phyloP scores from a whole-genome alignment of 92 coral and sea anemone genomes.

The Bergia sp. region DNA sequence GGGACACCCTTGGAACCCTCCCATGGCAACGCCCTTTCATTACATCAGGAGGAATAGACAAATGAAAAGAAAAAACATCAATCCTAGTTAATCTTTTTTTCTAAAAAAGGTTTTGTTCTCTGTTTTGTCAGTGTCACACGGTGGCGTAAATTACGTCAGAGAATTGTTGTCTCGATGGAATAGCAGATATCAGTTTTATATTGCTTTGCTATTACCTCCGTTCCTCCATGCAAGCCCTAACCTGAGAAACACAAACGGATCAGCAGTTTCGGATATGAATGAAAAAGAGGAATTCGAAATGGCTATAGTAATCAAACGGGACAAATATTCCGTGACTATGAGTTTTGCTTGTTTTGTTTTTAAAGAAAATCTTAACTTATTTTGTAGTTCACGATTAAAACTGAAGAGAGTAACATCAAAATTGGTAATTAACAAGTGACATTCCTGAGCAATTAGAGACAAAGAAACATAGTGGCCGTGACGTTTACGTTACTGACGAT shows the following conservation, averaged over 20 bases:
- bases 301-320: neutral
- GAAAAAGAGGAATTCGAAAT: neutral
- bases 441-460: constrained; percentile 3
- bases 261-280: neutral
- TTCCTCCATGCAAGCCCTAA: neutral
- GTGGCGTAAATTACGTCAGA: too few species aligned
- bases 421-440: neutral
- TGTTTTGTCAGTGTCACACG: too few species aligned
- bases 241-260: neutral
- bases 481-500: neutral
- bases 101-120: too few species aligned
- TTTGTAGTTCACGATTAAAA: neutral
- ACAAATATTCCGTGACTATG: constrained; percentile 1
- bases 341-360: neutral
- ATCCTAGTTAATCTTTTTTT: too few species aligned
- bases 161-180: neutral
- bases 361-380: neutral
- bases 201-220: neutral
- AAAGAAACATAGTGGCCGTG: neutral
- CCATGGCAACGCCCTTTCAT: too few species aligned
- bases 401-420: neutral
- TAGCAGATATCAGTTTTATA: neutral
- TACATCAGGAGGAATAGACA: too few species aligned
- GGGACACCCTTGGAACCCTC: too few species aligned
- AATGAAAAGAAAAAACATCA: too few species aligned